Percentiles rank a stretch among this genome's conserved stretches.
phyloP scores from a whole-genome alignment of 1,140 invertebrate genomes.

The Drosophila varians region DNA sequence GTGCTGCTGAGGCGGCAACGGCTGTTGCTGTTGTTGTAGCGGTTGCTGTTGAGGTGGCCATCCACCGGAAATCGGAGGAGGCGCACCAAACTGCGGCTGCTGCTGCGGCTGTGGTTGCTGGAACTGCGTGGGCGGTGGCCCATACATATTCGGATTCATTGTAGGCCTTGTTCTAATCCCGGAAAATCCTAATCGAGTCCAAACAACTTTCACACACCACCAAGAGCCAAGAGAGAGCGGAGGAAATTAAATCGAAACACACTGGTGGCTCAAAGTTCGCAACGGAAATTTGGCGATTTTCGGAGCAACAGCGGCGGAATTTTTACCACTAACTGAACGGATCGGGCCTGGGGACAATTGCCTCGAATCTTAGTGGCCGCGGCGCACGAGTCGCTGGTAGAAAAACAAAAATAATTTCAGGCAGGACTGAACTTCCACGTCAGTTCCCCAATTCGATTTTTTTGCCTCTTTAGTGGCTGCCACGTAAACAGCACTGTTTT shows the following conservation, averaged over 20 bases:
- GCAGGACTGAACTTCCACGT: constrained; percentile 79
- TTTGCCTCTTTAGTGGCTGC: constrained; percentile 62
- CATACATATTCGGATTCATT: constrained; percentile 77
- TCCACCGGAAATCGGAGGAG: constrained; percentile 51
- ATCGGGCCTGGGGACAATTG: constrained; percentile 21
- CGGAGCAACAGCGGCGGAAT: constrained; percentile 22
- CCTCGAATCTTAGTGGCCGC: constrained; percentile 17
- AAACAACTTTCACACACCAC: constrained; percentile 68
- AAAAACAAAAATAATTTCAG: constrained; percentile 56
- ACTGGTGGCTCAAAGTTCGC: constrained; percentile 69
- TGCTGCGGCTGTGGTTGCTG: constrained; percentile 40
- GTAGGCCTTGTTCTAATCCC: not conserved
- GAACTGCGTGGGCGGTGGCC: constrained; percentile 68
- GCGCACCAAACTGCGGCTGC: constrained; percentile 59
- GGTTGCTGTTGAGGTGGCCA: constrained; percentile 68
- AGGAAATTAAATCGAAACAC: constrained; percentile 1
- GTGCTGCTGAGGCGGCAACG: constrained; percentile 20
- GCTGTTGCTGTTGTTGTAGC: constrained; percentile 34
- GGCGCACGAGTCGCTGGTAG: constrained; percentile 44
- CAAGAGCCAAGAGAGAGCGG: constrained; percentile 6
- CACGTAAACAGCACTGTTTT: constrained; percentile 65
- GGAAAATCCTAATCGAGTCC: not conserved
- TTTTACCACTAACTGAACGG: constrained; percentile 26
- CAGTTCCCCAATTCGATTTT: constrained; percentile 78
- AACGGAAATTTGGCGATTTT: constrained; percentile 26